A percentile compares a stretch with the other conserved stretches of the same genome.
These are phyloP conservation scores for Quadroppia sp. DNA, from an alignment of 2,888 invertebrate species.

Conservation along the genomic window DNA sequence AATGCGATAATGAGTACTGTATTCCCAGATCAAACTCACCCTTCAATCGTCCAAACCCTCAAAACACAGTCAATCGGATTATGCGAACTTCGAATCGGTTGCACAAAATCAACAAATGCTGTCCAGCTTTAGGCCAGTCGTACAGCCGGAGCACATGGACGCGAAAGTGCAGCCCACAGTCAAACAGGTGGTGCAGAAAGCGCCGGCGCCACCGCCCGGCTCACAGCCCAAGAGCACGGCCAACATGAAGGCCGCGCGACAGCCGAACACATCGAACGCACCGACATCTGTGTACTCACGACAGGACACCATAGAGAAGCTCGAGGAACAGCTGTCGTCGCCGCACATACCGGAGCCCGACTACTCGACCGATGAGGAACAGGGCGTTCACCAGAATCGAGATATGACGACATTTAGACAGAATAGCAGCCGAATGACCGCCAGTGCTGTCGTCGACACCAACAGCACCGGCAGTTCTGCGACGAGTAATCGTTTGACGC, in stretches of 20 bases:
- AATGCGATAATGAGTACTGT: too few relatives aligned
- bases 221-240: not conserved
- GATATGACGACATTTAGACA: conserved; percentile 44
- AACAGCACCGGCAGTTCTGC: not conserved
- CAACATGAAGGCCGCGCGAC: not conserved
- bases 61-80: conserved; percentile 11
- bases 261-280: conserved; percentile 8
- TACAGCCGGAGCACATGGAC: conserved; percentile 56
- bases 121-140: conserved; percentile 77
- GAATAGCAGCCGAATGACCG: not conserved
- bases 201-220: conserved; percentile 26
- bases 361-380: conserved; percentile 79
- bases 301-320: conserved; percentile 40
- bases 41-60: not conserved
- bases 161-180: not conserved
- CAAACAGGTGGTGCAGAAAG: not conserved
- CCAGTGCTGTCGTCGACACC: not conserved
- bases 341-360: conserved; percentile 89
- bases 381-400: conserved; percentile 53
- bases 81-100: conserved; percentile 52
- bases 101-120: conserved; percentile 78
- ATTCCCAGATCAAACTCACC: conserved; percentile 38
- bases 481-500: conserved; percentile 6
- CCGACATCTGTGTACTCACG: conserved; percentile 37
- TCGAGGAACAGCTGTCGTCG: conserved; percentile 17